A percentile compares a stretch with the other conserved stretches of the same genome.
phyloP scores from a whole-genome alignment of 2,113 vertebrate genomes.

The Nipponia nippon region DNA sequence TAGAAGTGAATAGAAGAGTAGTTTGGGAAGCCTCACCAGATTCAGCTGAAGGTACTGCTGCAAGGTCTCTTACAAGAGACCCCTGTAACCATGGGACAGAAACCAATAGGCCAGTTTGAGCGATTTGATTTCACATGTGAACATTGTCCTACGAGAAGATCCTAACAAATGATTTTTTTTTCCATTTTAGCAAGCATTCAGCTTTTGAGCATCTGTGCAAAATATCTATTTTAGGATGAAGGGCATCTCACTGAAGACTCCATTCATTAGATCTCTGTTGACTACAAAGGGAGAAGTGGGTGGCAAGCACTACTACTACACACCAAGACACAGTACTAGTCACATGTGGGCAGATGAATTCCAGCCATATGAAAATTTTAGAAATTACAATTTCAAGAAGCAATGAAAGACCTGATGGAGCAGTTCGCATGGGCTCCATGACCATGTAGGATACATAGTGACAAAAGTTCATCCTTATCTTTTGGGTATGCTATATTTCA shows the following conservation, averaged over 20 bases:
- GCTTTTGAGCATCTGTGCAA: not conserved
- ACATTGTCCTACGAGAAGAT: fast-evolving
- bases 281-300: not conserved
- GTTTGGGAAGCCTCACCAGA: not conserved
- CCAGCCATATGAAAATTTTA: not conserved
- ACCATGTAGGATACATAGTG: too few species aligned
- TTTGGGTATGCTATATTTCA: not conserved
- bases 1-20: fast-evolving
- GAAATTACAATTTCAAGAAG: not conserved
- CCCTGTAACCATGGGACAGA: not conserved
- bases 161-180: fast-evolving
- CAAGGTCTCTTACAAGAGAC: not conserved
- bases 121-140: not conserved
- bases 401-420: not conserved
- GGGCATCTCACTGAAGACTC: not conserved
- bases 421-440: not conserved
- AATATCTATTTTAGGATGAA: not conserved
- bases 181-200: not conserved
- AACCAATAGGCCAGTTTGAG: not conserved
- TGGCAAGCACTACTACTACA: not conserved
- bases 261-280: not conserved
- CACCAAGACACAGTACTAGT: not conserved
- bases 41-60: not conserved
- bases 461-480: not conserved
- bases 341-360: not conserved